phyloP scores from a whole-genome alignment of 2,797 vertebrate genomes.

The Lepus townsendii region DNA sequence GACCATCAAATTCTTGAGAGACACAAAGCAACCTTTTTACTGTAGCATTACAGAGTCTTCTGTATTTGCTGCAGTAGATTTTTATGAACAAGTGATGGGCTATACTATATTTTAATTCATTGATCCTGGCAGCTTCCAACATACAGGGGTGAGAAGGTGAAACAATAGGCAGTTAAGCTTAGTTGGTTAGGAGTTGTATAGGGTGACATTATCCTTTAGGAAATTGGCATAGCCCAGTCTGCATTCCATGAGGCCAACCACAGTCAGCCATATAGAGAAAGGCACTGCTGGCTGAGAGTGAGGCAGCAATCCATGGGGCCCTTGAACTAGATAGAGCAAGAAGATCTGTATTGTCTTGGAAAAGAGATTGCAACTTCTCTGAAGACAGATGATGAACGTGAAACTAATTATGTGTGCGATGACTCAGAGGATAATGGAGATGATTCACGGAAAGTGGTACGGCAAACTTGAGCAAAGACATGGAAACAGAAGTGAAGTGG shows the following conservation, averaged over 20 bases:
- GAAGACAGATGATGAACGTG: background rate
- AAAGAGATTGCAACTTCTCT: background rate
- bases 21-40: background rate
- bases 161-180: background rate
- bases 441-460: conserved; percentile 63
- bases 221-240: background rate
- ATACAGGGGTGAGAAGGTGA: background rate
- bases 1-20: conserved; percentile 1
- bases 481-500: background rate
- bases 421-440: conserved; percentile 67
- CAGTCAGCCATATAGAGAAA: background rate
- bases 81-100: conserved; percentile 8
- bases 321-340: background rate
- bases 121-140: conserved; percentile 31
- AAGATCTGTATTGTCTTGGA: background rate
- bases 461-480: conserved; percentile 6
- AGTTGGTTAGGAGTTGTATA: background rate
- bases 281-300: background rate
- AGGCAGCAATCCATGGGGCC: background rate
- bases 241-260: no score
- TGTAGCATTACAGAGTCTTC: background rate
- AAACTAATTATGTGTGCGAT: conserved; percentile 39
- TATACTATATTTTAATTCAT: background rate
- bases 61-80: conserved; percentile 15
- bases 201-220: background rate